Evolutionary conservation across 2,797 vertebrate species (phyloP), one percentile per base, ranked within the genome.

Genomic region (Yasuhikotakia modesta): DNA sequence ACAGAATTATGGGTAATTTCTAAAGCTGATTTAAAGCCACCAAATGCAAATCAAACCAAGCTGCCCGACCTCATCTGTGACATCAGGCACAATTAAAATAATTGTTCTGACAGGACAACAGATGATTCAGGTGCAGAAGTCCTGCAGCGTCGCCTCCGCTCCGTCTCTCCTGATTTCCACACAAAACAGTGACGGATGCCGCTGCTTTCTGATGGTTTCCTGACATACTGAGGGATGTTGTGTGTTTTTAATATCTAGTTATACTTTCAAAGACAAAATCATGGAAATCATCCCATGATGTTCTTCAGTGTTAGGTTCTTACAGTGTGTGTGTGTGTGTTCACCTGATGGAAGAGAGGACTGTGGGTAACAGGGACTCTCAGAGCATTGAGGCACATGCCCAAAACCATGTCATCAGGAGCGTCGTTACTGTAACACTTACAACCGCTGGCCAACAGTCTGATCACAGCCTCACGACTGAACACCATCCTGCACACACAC

Each of bases 371-470:
- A 0, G 95, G 91, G 64, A 98, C 87, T 30, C 93, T 94, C 13
- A 99, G 87, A 22, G 96, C 94, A 48, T 94, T 96, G 86, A 97
- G 94, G 84, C 97, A 99, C 97, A 99, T 98, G 17, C 97, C 97
- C 85, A 99, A 91, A 81, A 99, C 97, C 97, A 99, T 99, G 87
- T 99, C 97, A 69, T 99, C 97, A 0, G 97, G 97, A 0, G 97
- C 97, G 0, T 98, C 95, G 21, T 94, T 92, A 88, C 96, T 97
- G 90, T 97, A 97, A 87, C 97, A 99, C n/a, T 93, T 94, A 82
- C 97, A 99, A 82, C 94, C 95, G 69, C 97, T 98, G 76, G 86
- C 81, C 2, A 97, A 91, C 21, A 98, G 93, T 63, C 81, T 93
- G 73, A 88, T 85, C 82, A 98, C 92, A 16, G 96, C 95, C 84